Base-by-base conservation (phyloP, 2,888 invertebrate genomes). In the Cantharis nigra region DNA sequence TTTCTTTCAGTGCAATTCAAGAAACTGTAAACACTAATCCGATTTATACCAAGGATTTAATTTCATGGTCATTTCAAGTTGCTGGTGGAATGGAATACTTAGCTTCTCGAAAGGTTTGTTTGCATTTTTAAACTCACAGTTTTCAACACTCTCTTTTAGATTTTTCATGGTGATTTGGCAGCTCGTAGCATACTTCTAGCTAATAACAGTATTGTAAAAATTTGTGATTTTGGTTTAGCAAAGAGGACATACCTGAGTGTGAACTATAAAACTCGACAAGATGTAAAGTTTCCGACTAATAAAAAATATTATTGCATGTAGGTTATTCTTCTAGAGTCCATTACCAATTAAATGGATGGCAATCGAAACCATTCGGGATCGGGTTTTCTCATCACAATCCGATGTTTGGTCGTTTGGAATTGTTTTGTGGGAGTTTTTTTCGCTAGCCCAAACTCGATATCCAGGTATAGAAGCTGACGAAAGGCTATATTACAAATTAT, bases 61-160 rank as follows among this genome's bases (percentile, higher is more conserved):
- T 98, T 13, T 95, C 95, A 72, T 98, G 96, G 96, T 93, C 96
- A 0, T 98, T 96, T 88, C 98, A 98, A 89, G 95, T 98, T 3
- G 96, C 98, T 0, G 91, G 97, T 63, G 98, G 98, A 71, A 98
- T 98, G 98, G 97, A 98, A 82, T 98, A 98, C 86, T 91, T 98
- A 13, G 94, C 96, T 3, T 94, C 94, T 20, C 92, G 96, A 88
- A 97, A 96, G 91, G 96, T 95, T 18, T 1, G 13, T 4, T 30
- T 33, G 4, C 3, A 33, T 3, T 20, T 20, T 3, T 13, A 23
- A 64, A 49, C 23, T 30, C n/a, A 10, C 75, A 63, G 62, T 64
- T 33, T 33, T 33, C 33, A 13, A 3, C 3, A 65, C 9, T 0
- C 4, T 67, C 76, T 86, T 88, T 33, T 85, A 94, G 93, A 94